Conservation (phyloP, 2,888 invertebrate genomes). For the Adelphocoris suturalis region DNA sequence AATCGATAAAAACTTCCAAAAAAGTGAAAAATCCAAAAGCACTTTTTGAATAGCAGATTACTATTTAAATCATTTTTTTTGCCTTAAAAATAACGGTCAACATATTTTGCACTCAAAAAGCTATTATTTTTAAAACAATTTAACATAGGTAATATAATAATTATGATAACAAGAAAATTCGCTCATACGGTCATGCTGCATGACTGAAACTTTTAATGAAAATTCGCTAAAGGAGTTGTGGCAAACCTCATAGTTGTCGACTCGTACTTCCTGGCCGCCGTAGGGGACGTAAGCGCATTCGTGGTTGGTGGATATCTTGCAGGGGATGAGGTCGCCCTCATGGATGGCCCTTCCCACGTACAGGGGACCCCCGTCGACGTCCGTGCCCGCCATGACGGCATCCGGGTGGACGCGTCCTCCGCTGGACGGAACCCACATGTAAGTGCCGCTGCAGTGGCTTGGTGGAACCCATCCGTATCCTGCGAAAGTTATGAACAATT, state of each 20-base stretch:
- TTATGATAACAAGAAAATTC: no score
- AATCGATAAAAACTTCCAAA: no score
- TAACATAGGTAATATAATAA: no score
- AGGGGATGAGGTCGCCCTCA: slow-evolving; percentile 77
- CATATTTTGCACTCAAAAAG: no score
- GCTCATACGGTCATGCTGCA: no score
- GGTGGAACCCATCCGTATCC: slow-evolving; percentile 70
- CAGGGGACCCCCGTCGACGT: slow-evolving; percentile 85
- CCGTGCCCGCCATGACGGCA: slow-evolving; percentile 84
- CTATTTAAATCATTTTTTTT: no score
- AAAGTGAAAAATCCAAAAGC: no score
- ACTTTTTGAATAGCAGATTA: no score
- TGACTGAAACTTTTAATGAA: no score
- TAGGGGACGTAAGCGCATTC: slow-evolving; percentile 76
- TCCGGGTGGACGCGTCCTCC: slow-evolving; percentile 80
- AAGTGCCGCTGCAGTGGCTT: slow-evolving; percentile 65
- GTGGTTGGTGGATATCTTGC: slow-evolving; percentile 77
- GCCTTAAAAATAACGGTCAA: no score
- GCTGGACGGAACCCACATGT: slow-evolving; percentile 73
- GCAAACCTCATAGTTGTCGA: slow-evolving; percentile 78
- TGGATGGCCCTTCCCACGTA: slow-evolving; percentile 84
- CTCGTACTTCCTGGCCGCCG: slow-evolving; percentile 76
- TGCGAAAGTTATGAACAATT: slow-evolving; percentile 35
- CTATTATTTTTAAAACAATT: no score
- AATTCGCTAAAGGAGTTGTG: no score